Base-by-base conservation (phyloP, 2,113 vertebrate species). In the Athene cunicularia region DNA sequence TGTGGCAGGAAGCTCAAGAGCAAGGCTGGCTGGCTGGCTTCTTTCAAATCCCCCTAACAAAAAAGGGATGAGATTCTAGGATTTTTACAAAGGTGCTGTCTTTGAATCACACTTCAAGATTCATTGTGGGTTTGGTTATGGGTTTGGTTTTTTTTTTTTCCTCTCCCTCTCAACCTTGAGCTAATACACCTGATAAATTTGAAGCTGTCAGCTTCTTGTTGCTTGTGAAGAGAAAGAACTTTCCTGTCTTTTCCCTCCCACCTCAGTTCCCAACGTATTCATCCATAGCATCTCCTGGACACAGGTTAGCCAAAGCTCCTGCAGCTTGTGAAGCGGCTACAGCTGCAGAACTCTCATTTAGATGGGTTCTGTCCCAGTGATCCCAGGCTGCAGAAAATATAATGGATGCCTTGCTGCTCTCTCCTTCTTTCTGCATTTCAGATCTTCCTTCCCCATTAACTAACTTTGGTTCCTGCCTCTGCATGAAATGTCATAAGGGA, bases 391-490 rank as follows among this genome's bases (percentile, higher is more conserved):
- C 35, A 87, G 60, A 77, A 95, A 64, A 91, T 56, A 27, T 41
- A 88, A 72, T 0, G 0, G 41, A 74, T 0, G 2, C 15, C 68
- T 62, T 71, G 13, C 68, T 90, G 60, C 27, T 43, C 76, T 92
- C 41, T 35, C 43, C 5, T 64, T 83, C n/a, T 52, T 86, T 75
- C 64, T 80, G 35, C 18, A n/a, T 86, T 79, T 94, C 72, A 82
- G 14, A 53, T 60, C 16, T 72, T 88, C 45, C 60, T 68, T 84
- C 13, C 7, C 60, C 50, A 67, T 28, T 86, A 77, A 82, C 12
- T 55, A 72, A 67, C 39, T 72, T 90, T 37, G 64, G 39, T 89
- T 93, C 26, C 14, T 56, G 24, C 35, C 41, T 79, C 35, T 74
- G 50, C 26, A 67, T n/a, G 11, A 82, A 59, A 33, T 14, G 32